Conservation (phyloP, 2,888 invertebrate genomes). For the Mythimna impura region DNA sequence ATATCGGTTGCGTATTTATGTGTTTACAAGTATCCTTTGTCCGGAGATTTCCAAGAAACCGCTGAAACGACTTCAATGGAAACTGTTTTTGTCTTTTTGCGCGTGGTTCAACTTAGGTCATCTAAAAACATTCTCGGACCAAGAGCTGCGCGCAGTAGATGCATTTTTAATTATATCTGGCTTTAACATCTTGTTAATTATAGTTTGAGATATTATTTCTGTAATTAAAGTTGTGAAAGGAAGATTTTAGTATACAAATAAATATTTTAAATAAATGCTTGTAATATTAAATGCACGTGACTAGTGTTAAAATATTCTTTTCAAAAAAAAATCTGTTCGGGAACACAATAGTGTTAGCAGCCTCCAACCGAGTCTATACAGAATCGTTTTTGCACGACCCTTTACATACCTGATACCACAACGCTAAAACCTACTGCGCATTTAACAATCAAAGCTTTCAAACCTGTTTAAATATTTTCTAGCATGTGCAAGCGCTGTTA, state of each 20-base stretch:
- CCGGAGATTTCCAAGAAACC: slow-evolving; percentile 40
- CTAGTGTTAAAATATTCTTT: background rate
- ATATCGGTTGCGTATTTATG: slow-evolving; percentile 28
- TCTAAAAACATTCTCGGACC: slow-evolving; percentile 32
- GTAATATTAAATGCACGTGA: background rate
- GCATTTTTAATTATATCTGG: slow-evolving; percentile 15
- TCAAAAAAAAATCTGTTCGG: background rate
- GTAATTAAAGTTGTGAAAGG: background rate
- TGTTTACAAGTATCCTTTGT: slow-evolving; percentile 47
- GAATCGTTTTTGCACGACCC: slow-evolving; percentile 36
- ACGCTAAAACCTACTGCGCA: slow-evolving; percentile 25
- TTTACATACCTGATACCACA: slow-evolving; percentile 25
- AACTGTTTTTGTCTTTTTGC: slow-evolving; percentile 45
- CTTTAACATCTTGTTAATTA: background rate
- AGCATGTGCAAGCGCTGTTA: slow-evolving; percentile 52
- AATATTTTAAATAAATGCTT: background rate
- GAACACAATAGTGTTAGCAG: background rate
- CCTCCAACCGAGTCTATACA: slow-evolving; percentile 13
- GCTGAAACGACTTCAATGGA: slow-evolving; percentile 46
- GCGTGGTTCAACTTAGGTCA: slow-evolving; percentile 49
- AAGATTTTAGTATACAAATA: background rate
- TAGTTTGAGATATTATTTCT: slow-evolving; percentile 1
- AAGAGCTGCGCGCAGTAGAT: slow-evolving; percentile 17
- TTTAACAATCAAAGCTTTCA: slow-evolving; percentile 58
- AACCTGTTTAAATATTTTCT: slow-evolving; percentile 59